phyloP scores from a whole-genome alignment of 2,113 vertebrate genomes.

The Rafetus swinhoei region DNA sequence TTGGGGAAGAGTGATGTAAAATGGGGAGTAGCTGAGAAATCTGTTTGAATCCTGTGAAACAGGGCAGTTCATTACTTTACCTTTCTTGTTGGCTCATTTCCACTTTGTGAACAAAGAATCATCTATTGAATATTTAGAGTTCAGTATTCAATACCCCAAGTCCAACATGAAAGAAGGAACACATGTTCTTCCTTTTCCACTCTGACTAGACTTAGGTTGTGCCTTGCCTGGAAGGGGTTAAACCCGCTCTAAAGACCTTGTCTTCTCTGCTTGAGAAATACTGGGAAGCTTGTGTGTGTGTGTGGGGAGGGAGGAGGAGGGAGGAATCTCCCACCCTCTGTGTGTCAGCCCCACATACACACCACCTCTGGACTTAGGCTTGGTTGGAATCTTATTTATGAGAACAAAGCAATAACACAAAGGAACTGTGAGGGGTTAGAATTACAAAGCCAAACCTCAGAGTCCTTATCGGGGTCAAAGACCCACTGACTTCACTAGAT shows the following conservation, averaged over 20 bases:
- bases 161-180: fast-evolving
- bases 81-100: background rate
- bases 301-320: no score
- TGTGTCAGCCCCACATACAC: background rate
- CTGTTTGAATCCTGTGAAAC: background rate
- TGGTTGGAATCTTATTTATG: no score
- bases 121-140: background rate
- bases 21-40: fast-evolving
- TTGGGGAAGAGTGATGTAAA: fast-evolving
- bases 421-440: background rate
- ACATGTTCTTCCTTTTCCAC: background rate
- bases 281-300: background rate
- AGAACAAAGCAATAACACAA: background rate
- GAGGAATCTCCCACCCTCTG: background rate
- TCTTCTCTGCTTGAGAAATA: background rate
- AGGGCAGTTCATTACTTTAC: background rate
- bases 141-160: background rate
- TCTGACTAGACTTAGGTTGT: background rate
- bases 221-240: fast-evolving
- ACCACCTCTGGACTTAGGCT: background rate
- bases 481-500: background rate
- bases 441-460: background rate
- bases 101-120: background rate
- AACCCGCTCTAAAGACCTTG: background rate
- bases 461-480: background rate